Conservation (phyloP, 2,113 vertebrate genomes). For the Scopus umbretta region DNA sequence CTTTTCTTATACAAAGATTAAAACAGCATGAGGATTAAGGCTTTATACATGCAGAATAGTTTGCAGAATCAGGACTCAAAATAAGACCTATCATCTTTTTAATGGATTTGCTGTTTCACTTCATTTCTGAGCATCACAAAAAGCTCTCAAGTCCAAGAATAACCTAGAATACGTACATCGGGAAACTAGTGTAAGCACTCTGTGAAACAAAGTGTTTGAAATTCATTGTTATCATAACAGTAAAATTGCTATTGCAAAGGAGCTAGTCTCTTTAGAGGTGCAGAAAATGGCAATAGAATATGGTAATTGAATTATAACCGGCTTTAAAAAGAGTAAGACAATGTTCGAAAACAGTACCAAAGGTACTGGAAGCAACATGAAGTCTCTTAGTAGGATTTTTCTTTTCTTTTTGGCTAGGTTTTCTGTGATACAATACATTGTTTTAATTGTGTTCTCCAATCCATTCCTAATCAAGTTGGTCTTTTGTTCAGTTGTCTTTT, state of each 20-base stretch:
- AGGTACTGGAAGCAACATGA: not conserved
- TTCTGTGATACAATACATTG: not conserved
- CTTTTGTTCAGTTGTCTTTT: not conserved
- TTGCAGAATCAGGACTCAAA: not conserved
- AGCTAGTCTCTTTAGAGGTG: not conserved
- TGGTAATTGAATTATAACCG: slow-evolving; percentile 14
- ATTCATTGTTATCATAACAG: not conserved
- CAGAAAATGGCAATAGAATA: not conserved
- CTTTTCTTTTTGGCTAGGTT: not conserved
- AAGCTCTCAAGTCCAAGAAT: not conserved
- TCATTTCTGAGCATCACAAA: not conserved
- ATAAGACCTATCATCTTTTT: not conserved
- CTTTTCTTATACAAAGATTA: not conserved
- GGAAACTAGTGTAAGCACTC: not conserved
- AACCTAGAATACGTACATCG: not conserved
- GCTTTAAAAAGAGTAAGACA: not conserved
- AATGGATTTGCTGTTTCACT: not conserved
- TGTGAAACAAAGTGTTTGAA: not conserved
- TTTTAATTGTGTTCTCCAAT: not conserved
- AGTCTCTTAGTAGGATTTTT: not conserved
- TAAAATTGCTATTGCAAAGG: not conserved
- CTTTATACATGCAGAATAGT: not conserved
- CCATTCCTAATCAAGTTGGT: not conserved
- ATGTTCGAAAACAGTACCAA: not conserved
- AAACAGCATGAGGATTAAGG: not conserved